Conservation (phyloP, 2,113 vertebrate species). For the Alethe diademata region DNA sequence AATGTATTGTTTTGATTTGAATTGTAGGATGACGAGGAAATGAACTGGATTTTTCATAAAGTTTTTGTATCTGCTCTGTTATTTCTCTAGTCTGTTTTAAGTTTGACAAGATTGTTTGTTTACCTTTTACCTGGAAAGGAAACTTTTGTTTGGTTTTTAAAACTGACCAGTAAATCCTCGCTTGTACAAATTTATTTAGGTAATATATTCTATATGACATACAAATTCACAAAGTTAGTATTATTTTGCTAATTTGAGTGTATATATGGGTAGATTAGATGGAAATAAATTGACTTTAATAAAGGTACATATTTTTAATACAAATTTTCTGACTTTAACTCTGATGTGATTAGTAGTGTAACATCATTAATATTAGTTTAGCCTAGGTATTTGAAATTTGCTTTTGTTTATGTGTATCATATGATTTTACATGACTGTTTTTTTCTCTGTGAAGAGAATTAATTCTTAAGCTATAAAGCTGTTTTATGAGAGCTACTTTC, state of each 20-base stretch:
- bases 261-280: background rate
- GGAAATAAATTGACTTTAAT: background rate
- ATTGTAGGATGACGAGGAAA: background rate
- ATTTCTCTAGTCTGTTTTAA: background rate
- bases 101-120: background rate
- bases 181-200: background rate
- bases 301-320: background rate
- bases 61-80: background rate
- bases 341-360: background rate
- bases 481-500: background rate
- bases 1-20: background rate
- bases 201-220: background rate
- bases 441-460: background rate
- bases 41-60: background rate
- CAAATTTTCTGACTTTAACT: background rate
- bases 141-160: background rate
- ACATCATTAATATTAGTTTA: background rate
- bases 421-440: background rate
- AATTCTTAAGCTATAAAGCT: background rate
- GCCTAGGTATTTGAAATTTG: background rate
- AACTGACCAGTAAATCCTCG: background rate
- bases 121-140: background rate
- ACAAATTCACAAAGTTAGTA: background rate
- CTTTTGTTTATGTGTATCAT: background rate
- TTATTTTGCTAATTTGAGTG: background rate